Evolutionary conservation across 2,888 invertebrate species (phyloP), one percentile per base, ranked within the genome.

Genomic region (Agrotis exclamationis): DNA sequence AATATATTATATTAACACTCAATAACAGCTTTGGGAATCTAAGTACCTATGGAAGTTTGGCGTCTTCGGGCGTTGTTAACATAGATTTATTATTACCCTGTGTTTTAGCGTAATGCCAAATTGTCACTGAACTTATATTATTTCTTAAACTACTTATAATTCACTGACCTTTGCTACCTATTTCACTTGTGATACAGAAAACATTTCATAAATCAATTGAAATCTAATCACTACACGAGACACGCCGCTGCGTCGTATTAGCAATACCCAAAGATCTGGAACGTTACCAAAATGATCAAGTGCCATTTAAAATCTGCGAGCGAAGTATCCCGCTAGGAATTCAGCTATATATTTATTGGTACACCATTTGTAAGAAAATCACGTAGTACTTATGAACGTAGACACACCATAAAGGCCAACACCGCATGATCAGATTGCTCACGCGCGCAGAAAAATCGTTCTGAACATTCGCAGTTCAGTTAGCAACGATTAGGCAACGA

Each of bases 361-460:
- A 51, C 63, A 68, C 60, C 54, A 79, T 84, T 83, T 84, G 79
- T 63, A 84, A 67, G 68, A 67, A 69, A 67, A 76, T 70, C 83
- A 84, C 84, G 79, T 83, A 71, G 63, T 71, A 75, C 54, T 53
- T 72, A 63, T 48, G 71, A 63, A 62, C 57, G 33, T 63, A 70
- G 54, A 63, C 65, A 50, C 58, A 48, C 68, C 67, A 74, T 80
- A 76, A 80, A 74, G 63, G 56, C 67, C 64, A 72, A 67, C 69
- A 78, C 57, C 76, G 56, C 64, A 71, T 65, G 71, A 62, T 77
- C 65, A 57, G 54, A 80, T 80, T 84, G 80, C 56, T 74, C 66
- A 73, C 63, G 62, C 20, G 56, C 63, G 64, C 64, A 75, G 48
- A 75, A 76, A 84, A 67, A 64, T 65, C 60, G 56, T 71, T 70